Evolutionary conservation across 2,888 invertebrate species (phyloP).

Genomic region (Andricus curvator): DNA sequence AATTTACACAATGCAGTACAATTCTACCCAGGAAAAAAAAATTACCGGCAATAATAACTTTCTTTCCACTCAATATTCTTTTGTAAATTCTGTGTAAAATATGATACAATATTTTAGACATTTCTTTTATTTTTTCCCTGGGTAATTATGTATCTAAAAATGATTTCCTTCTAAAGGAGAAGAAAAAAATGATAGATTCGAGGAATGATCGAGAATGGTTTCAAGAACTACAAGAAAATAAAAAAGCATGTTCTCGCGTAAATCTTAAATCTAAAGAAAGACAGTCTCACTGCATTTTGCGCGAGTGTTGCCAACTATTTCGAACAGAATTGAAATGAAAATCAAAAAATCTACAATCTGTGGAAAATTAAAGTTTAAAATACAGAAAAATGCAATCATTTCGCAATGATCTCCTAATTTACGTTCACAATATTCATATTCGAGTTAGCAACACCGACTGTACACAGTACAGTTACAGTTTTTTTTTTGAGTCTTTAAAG

Average conservation of each 20-base stretch:
- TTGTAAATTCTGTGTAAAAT: no score
- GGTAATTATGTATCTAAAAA: not conserved
- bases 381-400: not conserved
- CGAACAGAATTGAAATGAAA: conserved; percentile 15
- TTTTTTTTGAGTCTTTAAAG: conserved; percentile 10
- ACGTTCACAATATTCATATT: conserved; percentile 1
- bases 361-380: not conserved
- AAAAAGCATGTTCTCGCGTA: conserved; percentile 4
- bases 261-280: conserved; percentile 20
- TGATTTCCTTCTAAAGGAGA: not conserved
- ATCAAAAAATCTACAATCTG: not conserved
- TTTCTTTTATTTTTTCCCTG: not conserved
- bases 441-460: conserved; percentile 17
- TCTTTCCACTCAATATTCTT: no score
- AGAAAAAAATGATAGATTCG: conserved; percentile 24
- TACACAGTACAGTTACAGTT: conserved; percentile 32
- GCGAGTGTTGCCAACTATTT: conserved; percentile 22
- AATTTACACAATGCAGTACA: not conserved
- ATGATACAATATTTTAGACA: not conserved
- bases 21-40: not conserved
- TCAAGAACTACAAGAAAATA: conserved; percentile 23
- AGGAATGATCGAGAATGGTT: conserved; percentile 14
- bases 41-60: no score
- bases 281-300: conserved; percentile 17
- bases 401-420: not conserved